These are phyloP conservation scores for Amblyopsis hoosieri DNA, from an alignment of 2,797 vertebrate species.

Conservation along the genomic window DNA sequence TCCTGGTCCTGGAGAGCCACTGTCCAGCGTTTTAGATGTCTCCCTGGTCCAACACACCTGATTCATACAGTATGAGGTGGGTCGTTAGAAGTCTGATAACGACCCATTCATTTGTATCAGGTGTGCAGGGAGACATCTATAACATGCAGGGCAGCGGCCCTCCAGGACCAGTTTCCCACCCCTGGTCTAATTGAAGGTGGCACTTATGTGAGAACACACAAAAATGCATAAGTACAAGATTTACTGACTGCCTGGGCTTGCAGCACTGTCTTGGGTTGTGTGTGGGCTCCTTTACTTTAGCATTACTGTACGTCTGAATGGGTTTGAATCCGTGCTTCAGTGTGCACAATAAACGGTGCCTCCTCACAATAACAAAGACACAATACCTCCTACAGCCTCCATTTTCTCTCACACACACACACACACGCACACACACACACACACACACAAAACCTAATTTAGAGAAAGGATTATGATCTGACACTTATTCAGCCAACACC, in stretches of 20 bases:
- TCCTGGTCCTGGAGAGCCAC: too few species aligned
- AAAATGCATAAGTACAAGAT: constrained; percentile 3
- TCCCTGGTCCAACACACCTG: too few species aligned
- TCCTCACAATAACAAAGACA: constrained; percentile 29
- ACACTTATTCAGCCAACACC: too few species aligned
- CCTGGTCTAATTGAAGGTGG: neutral
- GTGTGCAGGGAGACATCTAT: too few species aligned
- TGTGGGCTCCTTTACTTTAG: constrained; percentile 44
- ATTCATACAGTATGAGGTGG: too few species aligned
- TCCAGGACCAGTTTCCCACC: too few species aligned
- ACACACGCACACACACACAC: constrained; percentile 13
- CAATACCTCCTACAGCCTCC: constrained; percentile 8
- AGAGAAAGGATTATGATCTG: too few species aligned
- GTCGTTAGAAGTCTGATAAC: too few species aligned
- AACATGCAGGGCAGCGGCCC: too few species aligned
- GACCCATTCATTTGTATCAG: too few species aligned
- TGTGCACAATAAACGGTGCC: constrained; percentile 27
- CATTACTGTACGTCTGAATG: constrained; percentile 39
- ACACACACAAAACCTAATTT: neutral
- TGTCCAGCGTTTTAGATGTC: too few species aligned
- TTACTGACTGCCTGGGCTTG: constrained; percentile 17
- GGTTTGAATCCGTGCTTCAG: constrained; percentile 38
- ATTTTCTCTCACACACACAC: neutral
- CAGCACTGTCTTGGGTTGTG: constrained; percentile 31
- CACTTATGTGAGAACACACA: constrained; percentile 16